Evolutionary conservation across 2,797 vertebrate species (phyloP).

Genomic region (Lutjanus campechanus): DNA sequence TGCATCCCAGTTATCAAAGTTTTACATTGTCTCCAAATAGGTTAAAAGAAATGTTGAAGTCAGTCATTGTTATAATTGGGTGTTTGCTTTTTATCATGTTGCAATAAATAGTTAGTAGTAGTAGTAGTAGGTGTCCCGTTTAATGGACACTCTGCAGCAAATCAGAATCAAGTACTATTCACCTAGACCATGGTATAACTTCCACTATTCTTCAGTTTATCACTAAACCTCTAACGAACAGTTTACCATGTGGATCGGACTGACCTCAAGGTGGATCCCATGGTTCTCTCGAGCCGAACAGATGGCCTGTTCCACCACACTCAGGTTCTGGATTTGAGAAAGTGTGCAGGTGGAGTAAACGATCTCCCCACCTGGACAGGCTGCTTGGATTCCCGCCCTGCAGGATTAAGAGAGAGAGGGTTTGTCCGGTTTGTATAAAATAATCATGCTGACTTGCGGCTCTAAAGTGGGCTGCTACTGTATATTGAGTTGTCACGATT

Average conservation of each 20-base stretch:
- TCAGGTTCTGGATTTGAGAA: constrained; percentile 93
- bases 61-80: too few species aligned
- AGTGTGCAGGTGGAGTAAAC: constrained; percentile 95
- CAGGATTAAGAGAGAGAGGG: not conserved
- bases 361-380: constrained; percentile 87
- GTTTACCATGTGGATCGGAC: constrained; percentile 14
- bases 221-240: not conserved
- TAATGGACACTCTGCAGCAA: too few species aligned
- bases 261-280: constrained; percentile 79
- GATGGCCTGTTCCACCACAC: constrained; percentile 89
- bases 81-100: too few species aligned
- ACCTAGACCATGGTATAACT: too few species aligned
- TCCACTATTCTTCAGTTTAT: not conserved
- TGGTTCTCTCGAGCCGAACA: constrained; percentile 85
- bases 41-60: too few species aligned
- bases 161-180: too few species aligned
- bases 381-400: constrained; percentile 91
- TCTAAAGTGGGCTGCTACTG: not conserved
- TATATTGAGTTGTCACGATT: too few species aligned
- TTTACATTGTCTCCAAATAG: too few species aligned
- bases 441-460: not conserved
- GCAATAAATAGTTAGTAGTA: too few species aligned
- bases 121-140: too few species aligned
- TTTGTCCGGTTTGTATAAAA: not conserved
- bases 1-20: too few species aligned